Evolutionary conservation across 2,113 vertebrate genomes (phyloP), one percentile per base, ranked within the genome.

Genomic region (Phalacrocorax brasilianus): DNA sequence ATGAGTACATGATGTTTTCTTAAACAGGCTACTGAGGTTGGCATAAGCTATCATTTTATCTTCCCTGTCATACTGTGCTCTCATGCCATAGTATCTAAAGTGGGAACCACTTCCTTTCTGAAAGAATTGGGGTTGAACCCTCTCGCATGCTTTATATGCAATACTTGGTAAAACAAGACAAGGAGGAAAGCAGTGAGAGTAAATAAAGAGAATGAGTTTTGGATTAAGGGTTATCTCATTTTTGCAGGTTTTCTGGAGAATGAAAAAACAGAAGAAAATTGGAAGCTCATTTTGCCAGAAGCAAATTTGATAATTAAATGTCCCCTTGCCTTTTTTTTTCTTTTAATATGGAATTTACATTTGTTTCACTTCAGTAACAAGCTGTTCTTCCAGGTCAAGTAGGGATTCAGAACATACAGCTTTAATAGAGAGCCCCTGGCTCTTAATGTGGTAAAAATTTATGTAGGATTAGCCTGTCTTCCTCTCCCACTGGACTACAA

Each of bases 191-290:
- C 27, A 74, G 26, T 5, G 7, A 49, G 27, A 95, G 22, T 93
- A 94, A 97, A 95, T 73, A 95, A 92, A 78, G 7, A 56, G 3
- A 91, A 81, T 67, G 26, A 81, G 23, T 17, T 89, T 80, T 67
- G 86, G 73, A 95, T 95, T 95, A 91, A 83, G 49, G 44, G 58
- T 95, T 94, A 95, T 95, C 86, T 88, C 73, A 44, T 89, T 89
- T 86, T 75, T 92, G 52, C 93, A 96, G 80, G 20, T 91, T 93
- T 87, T 92, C 42, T 52, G 88, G 50, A n/a, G 50, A 70, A 79
- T 4, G 10, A 83, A 77, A 52, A 66, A 71, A 8, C 11, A 50
- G 14, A 79, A 74, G 27, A 62, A 76, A 93, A 92, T 59, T 92
- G 61, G 61, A 93, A 77, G 38, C 30, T 81, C 14, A 24, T 75